phyloP scores from a whole-genome alignment of 30 jellyfish, hydroid and myxozoan genomes.

The Haliclystus octoradiatus region DNA sequence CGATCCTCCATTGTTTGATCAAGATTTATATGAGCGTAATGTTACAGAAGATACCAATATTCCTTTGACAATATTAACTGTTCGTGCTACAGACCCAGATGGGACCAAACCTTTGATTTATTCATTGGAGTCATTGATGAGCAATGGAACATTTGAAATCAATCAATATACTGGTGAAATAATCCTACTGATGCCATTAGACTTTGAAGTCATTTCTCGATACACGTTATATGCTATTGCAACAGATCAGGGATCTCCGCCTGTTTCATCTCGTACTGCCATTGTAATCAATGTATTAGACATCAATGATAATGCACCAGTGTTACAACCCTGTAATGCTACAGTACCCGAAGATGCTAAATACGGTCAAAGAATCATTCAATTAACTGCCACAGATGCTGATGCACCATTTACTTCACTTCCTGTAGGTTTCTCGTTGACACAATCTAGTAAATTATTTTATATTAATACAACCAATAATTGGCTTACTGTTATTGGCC shows the following conservation, averaged over 20 bases:
- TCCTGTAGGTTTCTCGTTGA: not conserved
- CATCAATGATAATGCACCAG: conserved; percentile 42
- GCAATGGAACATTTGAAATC: conserved; percentile 6
- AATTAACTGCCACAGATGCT: conserved; percentile 9
- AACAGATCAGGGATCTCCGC: conserved; percentile 30
- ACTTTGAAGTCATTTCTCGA: conserved; percentile 23
- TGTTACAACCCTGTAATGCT: conserved; percentile 27
- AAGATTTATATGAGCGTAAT: not conserved
- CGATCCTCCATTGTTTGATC: conserved; percentile 37
- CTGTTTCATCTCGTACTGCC: conserved; percentile 19
- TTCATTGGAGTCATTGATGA: conserved; percentile 3
- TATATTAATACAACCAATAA: conserved; percentile 12
- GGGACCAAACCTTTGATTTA: conserved; percentile 21
- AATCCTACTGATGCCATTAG: conserved; percentile 17
- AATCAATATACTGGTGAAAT: conserved; percentile 26
- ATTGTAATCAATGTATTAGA: conserved; percentile 21
- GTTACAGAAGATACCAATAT: conserved; percentile 17
- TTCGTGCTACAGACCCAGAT: conserved; percentile 30
- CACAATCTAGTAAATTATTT: conserved; percentile 3
- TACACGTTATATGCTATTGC: conserved; percentile 15
- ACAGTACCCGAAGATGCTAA: conserved; percentile 44
- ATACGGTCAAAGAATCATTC: conserved; percentile 18
- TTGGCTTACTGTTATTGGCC: conserved; percentile 10
- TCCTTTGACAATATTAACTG: conserved; percentile 23
- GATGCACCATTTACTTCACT: conserved; percentile 39